Evolutionary conservation across 2,797 vertebrate species (phyloP), one percentile per base, ranked within the genome.

Genomic region (Varecia variegata): DNA sequence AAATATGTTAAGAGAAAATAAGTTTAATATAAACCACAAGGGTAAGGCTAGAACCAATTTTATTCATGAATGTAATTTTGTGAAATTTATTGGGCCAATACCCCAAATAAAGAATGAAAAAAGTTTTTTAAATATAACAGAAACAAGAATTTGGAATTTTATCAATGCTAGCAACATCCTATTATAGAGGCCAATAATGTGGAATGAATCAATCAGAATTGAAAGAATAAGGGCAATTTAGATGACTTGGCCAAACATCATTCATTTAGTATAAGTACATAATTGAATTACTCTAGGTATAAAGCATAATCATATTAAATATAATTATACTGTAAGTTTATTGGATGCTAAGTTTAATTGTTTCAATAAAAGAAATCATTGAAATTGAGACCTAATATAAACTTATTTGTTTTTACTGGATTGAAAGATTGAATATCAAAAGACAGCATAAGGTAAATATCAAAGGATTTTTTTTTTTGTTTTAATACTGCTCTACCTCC

Each of bases 381-480:
- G 65, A 96, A 89, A 90, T 67, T 60, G 52, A 90, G 35, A 62
- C 52, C 40, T 93, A 94, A 89, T 35, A 85, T 77, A 84, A 92
- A 77, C 58, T 40, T 82, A 45, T 79, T 85, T 74, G 30, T 43
- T 90, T 93, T 87, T 45, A 92, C 35, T 87, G 60, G 52, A 60
- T 82, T 58, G 30, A 91, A 74, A 92, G 35, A 70, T 35, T 65
- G 38, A 81, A 67, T 70, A 93, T 47, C 54, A 77, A 95, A 88
- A 90, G 82, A 58, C 38, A 87, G 43, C 40, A 45, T 89, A 76
- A 21, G 2, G 56, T 79, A 94, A 93, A 83, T 70, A 95, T 58
- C 18, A 97, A 97, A 93, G 58, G 74, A 70, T 79, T 70, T 84
- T 92, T 79, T 70, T 87, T 92, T 95, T 97, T 80, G 43, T 97